Percentiles rank a stretch among this genome's conserved stretches.
Conservation (phyloP, 2,888 invertebrate species). For the Athetis lepigone region DNA sequence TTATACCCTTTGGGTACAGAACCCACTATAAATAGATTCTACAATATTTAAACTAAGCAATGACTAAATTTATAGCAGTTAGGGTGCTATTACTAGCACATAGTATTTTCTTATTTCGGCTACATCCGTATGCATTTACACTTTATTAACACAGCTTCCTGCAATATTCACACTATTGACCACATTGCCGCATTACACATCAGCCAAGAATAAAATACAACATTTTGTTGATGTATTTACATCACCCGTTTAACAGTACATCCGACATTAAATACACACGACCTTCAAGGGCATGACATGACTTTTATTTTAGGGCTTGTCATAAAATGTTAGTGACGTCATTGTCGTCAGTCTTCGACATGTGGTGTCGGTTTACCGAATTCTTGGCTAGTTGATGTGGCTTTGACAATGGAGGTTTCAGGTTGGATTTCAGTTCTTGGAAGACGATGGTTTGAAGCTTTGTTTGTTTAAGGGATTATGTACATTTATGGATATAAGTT, state of each 20-base stretch:
- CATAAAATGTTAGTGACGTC: conserved; percentile 46
- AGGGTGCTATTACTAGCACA: background rate
- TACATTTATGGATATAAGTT: too few species aligned
- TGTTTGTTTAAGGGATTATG: background rate
- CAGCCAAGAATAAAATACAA: conserved; percentile 30
- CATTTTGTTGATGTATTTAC: conserved; percentile 33
- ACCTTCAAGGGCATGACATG: conserved; percentile 54
- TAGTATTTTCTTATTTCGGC: background rate
- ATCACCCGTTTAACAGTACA: conserved; percentile 36
- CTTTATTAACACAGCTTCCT: conserved; percentile 28
- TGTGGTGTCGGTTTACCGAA: conserved; percentile 51
- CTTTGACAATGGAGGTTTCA: conserved; percentile 5
- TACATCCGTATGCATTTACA: conserved; percentile 16
- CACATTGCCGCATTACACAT: conserved; percentile 26
- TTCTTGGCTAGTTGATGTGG: conserved; percentile 16
- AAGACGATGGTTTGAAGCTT: background rate
- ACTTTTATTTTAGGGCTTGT: conserved; percentile 60
- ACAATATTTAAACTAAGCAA: too few species aligned
- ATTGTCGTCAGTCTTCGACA: too few species aligned
- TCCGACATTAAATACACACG: conserved; percentile 38
- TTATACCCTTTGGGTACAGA: too few species aligned
- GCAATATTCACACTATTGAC: conserved; percentile 15
- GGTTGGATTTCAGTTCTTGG: conserved; percentile 11
- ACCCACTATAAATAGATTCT: too few species aligned
- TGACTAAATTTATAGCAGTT: too few species aligned